phyloP scores from a whole-genome alignment of 2,888 invertebrate genomes.

The Mesoligia furuncula region DNA sequence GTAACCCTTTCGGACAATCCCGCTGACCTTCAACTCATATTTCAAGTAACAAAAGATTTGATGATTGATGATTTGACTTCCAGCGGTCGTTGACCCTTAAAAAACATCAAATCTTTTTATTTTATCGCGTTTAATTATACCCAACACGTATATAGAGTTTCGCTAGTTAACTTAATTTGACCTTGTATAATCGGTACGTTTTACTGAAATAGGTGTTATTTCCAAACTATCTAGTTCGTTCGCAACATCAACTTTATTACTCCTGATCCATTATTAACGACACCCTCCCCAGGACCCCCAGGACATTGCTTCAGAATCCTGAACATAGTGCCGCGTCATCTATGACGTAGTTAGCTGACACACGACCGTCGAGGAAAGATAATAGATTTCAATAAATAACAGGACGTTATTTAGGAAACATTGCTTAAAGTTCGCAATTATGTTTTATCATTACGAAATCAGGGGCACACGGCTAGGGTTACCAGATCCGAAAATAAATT shows the following conservation, averaged over 20 bases:
- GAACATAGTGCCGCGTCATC: slow-evolving; percentile 29
- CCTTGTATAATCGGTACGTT: not conserved
- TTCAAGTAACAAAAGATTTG: not conserved
- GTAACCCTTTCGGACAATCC: too few relatives aligned
- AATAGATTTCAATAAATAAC: slow-evolving; percentile 25
- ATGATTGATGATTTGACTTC: too few relatives aligned
- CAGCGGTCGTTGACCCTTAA: not conserved
- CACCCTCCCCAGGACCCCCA: slow-evolving; percentile 28
- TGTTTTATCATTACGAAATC: not conserved
- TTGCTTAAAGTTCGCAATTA: slow-evolving; percentile 8
- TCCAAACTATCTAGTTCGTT: not conserved
- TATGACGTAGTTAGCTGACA: slow-evolving; percentile 37
- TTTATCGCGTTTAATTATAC: not conserved
- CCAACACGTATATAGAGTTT: not conserved
- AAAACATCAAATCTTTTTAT: not conserved
- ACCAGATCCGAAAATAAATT: too few relatives aligned
- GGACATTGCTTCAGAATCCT: slow-evolving; percentile 19
- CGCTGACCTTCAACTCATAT: too few relatives aligned
- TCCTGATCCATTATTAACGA: slow-evolving; percentile 31
- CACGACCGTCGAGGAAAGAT: slow-evolving; percentile 21
- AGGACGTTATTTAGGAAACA: not conserved
- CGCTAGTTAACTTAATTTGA: not conserved
- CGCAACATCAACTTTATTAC: not conserved
- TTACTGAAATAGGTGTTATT: not conserved
- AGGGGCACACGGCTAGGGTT: not conserved